Base-by-base conservation (phyloP, 2,888 invertebrate genomes). In the Epirrhoe alternata region DNA sequence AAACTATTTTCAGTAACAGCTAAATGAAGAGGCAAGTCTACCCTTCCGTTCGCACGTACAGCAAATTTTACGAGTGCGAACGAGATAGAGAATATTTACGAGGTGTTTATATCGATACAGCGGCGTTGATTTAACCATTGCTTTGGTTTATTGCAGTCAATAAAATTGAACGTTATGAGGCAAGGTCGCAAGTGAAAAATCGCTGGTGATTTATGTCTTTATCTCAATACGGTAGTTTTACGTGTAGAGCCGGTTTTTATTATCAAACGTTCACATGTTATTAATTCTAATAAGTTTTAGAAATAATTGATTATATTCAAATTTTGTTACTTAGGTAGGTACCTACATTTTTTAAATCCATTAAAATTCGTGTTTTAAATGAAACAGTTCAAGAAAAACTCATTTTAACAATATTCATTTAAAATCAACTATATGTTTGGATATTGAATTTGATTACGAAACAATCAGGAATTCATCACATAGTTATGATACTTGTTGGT, bases 91-190 rank as follows among this genome's bases (percentile, higher is more conserved):
- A 73, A 90, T 87, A 89, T 91, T 89, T 89, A 91, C 87, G 90
- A 91, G 86, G 89, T 92, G 92, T 89, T 89, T 90, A 89, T 86
- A 89, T 90, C 89, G 89, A 91, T 91, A 90, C 87, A 86, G 85
- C 83, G 86, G 91, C 87, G 92, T 88, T 92, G 92, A 92, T 92
- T 90, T 91, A 92, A 92, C 89, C 91, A 93, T 91, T 92, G 89
- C 90, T 88, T 91, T 92, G 85, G 89, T 92, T 90, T 92, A 93
- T 93, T 90, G 89, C 88, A 90, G 89, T 90, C 92, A 90, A 92
- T 93, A 93, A 93, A 93, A 91, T 90, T 92, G 87, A 91, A 87
- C 87, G 90, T 90, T 94, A 93, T 91, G 91, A 93, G 92, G 88
- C 93, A 94, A 93, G 93, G 93, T 89, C 92, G 91, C 83, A 83